Base-by-base conservation (phyloP, 2,113 vertebrate genomes). In the Pungitius pungitius region DNA sequence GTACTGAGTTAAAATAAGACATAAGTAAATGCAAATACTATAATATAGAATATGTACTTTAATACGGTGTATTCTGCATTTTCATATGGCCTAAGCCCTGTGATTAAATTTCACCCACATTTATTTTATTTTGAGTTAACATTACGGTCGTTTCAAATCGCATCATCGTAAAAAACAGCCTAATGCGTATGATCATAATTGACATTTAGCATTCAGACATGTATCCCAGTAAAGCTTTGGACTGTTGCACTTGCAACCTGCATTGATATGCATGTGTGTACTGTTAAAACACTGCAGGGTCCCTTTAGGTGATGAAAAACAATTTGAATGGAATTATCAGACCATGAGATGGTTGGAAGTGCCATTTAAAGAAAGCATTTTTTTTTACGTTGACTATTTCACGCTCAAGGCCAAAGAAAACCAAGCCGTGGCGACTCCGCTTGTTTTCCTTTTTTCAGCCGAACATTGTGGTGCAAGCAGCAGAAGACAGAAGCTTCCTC, bases 401-500 rank as follows among this genome's bases (percentile, higher is more conserved):
- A 10, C 4, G 1, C 37, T 43, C 24, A 22, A 22, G 18, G 14
- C n/a, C 40, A 43, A 14, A 14, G 10, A 8, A 5, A 35, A 10
- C 4, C 6, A n/a, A 7, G 6, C 5, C 2, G 24, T n/a, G 6
- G 15, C 10, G 22, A 22, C 42, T 57, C 13, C 20, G 8, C 26
- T 59, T 24, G 12, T 20, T 13, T 13, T 55, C 22, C 6, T 30
- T 17, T 55, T n/a, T n/a, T n/a, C n/a, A n/a, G n/a, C n/a, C n/a
- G n/a, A n/a, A 27, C 2, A 64, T n/a, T 22, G 18, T 37, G 1
- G 26, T 6, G 49, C 10, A 12, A 55, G 3, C 17, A 40, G 4
- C 30, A 24, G 5, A 69, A 54, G 15, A 51, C 27, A 52, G 8
- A 5, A 15, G 3, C 8, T 5, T 71, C 1, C 95, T 96, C 81